Conservation (phyloP, 2,113 vertebrate species). For the Trachemys scripta region DNA sequence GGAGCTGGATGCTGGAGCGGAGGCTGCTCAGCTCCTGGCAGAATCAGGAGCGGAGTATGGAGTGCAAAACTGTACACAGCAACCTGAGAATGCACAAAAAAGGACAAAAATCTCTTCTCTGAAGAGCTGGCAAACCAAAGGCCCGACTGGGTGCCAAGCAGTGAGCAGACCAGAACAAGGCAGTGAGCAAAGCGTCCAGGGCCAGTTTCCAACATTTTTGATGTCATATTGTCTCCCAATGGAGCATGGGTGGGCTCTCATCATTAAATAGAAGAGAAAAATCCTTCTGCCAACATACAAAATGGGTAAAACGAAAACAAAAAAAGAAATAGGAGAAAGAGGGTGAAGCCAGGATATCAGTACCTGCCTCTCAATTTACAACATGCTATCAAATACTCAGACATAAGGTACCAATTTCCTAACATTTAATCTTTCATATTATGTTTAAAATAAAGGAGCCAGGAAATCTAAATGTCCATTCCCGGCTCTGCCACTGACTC, state of each 20-base stretch:
- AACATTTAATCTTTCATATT: background rate
- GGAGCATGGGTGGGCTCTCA: background rate
- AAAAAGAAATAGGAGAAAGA: background rate
- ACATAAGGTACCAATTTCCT: background rate
- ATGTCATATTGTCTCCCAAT: background rate
- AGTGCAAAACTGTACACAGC: background rate
- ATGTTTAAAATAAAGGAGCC: background rate
- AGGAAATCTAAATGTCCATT: background rate
- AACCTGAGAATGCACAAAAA: background rate
- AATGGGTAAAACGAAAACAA: background rate
- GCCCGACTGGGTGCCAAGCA: background rate
- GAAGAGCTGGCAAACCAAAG: background rate
- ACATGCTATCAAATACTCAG: background rate
- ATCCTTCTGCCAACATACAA: background rate
- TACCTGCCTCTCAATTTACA: background rate
- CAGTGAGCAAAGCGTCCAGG: background rate
- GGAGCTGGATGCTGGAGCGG: background rate
- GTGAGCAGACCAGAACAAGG: background rate
- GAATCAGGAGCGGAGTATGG: background rate
- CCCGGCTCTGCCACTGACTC: background rate
- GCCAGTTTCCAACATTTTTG: background rate
- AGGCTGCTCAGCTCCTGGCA: background rate
- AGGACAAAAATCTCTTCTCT: background rate
- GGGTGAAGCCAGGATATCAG: fast-evolving
- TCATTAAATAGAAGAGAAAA: background rate